Evolutionary conservation across 1,140 invertebrate genomes (phyloP).

Genomic region (Drosophila sucinea): DNA sequence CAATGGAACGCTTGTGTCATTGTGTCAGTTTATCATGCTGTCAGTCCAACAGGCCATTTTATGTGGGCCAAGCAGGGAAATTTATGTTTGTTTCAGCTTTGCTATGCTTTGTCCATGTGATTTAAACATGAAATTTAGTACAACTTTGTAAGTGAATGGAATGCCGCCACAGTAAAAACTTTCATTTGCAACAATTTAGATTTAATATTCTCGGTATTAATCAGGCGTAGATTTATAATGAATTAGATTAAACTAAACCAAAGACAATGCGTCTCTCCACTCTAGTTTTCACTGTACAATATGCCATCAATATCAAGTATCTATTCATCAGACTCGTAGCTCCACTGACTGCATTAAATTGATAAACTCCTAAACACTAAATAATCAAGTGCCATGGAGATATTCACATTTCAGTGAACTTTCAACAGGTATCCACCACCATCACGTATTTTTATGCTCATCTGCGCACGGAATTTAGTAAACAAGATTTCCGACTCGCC

Average conservation of each 20-base stretch:
- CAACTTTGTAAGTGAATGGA: background rate
- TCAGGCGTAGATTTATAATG: no score
- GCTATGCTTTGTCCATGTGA: conserved; percentile 9
- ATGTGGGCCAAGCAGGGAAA: conserved; percentile 35
- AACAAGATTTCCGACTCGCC: background rate
- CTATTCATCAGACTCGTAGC: background rate
- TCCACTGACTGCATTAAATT: background rate
- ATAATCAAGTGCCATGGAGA: background rate
- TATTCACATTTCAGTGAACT: conserved; percentile 2
- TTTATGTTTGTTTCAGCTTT: conserved; percentile 18
- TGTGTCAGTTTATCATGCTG: conserved; percentile 27
- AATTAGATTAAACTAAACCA: no score
- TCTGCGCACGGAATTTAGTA: background rate
- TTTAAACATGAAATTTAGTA: conserved; percentile 6
- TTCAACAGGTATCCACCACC: background rate
- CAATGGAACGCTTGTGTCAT: conserved; percentile 25
- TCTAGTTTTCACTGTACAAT: no score
- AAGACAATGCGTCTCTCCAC: no score
- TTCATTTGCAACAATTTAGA: background rate
- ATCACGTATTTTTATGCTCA: background rate
- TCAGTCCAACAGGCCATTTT: conserved; percentile 25
- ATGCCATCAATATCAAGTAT: no score
- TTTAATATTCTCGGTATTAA: background rate
- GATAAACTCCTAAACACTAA: background rate
- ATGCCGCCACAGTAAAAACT: background rate